Percentiles rank a stretch among this genome's conserved stretches.
Conservation (phyloP, 2,113 vertebrate genomes). For the Axis porcinus region DNA sequence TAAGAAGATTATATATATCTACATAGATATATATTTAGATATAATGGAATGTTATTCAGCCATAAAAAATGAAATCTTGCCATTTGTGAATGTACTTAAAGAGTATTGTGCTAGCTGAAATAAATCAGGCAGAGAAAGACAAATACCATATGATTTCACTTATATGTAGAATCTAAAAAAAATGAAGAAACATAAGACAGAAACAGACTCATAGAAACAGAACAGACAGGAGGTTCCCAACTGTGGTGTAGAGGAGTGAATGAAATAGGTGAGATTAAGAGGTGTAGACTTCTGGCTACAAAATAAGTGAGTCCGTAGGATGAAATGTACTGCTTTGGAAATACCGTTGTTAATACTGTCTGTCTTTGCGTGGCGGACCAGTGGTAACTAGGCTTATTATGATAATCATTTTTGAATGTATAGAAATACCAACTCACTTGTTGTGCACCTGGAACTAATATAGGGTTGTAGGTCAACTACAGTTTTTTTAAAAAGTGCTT, state of each 20-base stretch:
- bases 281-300: neutral
- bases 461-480: neutral
- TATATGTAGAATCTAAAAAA: neutral
- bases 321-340: neutral
- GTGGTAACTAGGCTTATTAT: neutral
- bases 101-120: neutral
- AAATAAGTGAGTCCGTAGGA: neutral
- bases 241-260: neutral
- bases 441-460: neutral
- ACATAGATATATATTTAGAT: neutral
- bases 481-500: neutral
- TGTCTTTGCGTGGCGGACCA: neutral
- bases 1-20: neutral
- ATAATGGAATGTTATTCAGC: neutral
- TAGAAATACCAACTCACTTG: neutral
- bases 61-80: neutral
- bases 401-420: neutral
- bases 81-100: neutral
- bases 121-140: neutral
- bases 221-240: neutral
- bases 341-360: neutral
- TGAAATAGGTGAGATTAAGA: neutral
- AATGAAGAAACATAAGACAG: neutral
- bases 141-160: neutral
- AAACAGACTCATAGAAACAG: neutral